phyloP scores from a whole-genome alignment of 30 jellyfish, hydroid and myxozoan genomes.

The Cassiopea xamachana region DNA sequence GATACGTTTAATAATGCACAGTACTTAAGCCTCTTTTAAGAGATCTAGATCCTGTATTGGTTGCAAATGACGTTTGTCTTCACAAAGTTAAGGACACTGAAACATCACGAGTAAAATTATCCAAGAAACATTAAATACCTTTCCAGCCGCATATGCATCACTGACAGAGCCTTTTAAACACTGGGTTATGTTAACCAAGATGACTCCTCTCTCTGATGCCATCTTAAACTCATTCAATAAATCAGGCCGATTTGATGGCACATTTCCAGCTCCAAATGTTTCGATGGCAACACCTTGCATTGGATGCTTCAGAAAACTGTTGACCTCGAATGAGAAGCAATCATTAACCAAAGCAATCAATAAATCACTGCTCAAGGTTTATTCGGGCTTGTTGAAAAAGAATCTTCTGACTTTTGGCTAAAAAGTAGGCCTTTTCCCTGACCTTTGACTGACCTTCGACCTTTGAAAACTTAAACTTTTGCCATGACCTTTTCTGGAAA shows the following conservation, averaged over 20 bases:
- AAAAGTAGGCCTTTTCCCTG: too few relatives aligned
- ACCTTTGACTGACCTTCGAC: too few relatives aligned
- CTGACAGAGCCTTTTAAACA: constrained; percentile 89
- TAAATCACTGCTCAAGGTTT: neutral
- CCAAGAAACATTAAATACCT: constrained; percentile 12
- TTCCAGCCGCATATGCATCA: constrained; percentile 98
- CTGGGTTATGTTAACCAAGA: constrained; percentile 86
- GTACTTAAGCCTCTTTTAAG: too few relatives aligned
- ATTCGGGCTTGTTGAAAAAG: too few relatives aligned
- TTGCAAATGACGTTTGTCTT: too few relatives aligned
- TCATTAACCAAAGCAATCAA: neutral
- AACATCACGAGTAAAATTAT: neutral
- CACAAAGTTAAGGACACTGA: neutral
- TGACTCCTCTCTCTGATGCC: constrained; percentile 89
- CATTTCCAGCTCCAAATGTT: constrained; percentile 97
- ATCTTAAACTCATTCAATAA: constrained; percentile 75
- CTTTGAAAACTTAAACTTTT: too few relatives aligned
- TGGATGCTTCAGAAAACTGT: constrained; percentile 86
- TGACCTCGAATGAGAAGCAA: constrained; percentile 29
- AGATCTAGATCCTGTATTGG: too few relatives aligned
- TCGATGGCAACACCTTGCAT: constrained; percentile 94
- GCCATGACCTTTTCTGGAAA: too few relatives aligned
- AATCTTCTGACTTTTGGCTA: too few relatives aligned
- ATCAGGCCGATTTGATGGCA: constrained; percentile 96
- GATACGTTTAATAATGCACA: too few relatives aligned